A percentile compares a stretch with the other conserved stretches of the same genome.
Evolutionary conservation across 2,113 vertebrate genomes (phyloP).

Genomic region (Caranx melampygus): DNA sequence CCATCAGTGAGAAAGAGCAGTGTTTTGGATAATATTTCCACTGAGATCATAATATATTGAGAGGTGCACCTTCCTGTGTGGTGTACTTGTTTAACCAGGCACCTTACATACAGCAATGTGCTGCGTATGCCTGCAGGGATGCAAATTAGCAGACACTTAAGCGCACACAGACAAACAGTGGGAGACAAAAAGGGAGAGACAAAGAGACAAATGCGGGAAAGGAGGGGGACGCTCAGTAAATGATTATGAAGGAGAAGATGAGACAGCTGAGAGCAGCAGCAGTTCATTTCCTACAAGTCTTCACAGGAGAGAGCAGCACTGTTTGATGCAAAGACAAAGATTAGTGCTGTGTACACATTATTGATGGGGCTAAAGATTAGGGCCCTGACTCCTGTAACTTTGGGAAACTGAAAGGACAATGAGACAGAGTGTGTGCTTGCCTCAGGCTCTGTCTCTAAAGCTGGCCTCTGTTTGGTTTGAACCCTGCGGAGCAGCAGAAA

Average conservation of each 20-base stretch:
- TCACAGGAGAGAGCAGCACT: slow-evolving; percentile 43
- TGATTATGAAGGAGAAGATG: slow-evolving; percentile 60
- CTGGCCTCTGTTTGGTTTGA: background rate
- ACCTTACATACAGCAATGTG: background rate
- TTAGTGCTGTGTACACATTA: slow-evolving; percentile 40
- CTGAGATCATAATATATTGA: background rate
- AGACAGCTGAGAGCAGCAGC: slow-evolving; percentile 57
- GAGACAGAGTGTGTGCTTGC: background rate
- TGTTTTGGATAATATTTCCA: background rate
- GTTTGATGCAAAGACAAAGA: slow-evolving; percentile 54
- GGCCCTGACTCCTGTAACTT: slow-evolving; percentile 22
- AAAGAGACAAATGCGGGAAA: slow-evolving; percentile 18
- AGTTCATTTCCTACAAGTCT: slow-evolving; percentile 65
- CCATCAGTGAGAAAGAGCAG: background rate
- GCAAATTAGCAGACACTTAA: slow-evolving; percentile 43
- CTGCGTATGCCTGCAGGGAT: slow-evolving; percentile 20
- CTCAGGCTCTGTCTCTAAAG: background rate
- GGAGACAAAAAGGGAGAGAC: slow-evolving; percentile 33
- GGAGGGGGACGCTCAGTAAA: slow-evolving; percentile 40
- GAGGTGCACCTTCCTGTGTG: background rate
- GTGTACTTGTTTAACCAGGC: background rate
- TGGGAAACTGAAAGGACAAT: background rate
- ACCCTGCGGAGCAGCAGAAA: background rate
- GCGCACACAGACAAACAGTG: slow-evolving; percentile 30
- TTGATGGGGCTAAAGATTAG: slow-evolving; percentile 51